Conservation (phyloP, 2,888 invertebrate species). For the Heliconius hortense region DNA sequence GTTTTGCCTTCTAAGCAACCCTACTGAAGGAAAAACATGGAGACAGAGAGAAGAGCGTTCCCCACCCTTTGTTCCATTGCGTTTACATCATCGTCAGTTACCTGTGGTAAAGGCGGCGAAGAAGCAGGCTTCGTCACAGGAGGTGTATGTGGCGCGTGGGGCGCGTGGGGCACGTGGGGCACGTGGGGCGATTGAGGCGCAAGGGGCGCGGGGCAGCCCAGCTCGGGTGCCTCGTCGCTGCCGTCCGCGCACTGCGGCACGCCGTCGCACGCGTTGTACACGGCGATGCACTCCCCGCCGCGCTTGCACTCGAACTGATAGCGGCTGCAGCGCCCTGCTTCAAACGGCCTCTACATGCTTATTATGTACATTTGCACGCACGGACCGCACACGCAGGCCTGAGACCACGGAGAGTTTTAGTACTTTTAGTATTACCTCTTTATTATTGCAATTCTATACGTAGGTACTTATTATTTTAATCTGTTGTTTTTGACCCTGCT, state of each 20-base stretch:
- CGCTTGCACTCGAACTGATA: conserved; percentile 94
- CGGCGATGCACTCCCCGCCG: conserved; percentile 94
- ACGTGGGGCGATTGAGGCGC: conserved; percentile 56
- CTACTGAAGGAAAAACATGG: no score
- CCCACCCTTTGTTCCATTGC: neutral
- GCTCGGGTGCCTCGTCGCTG: conserved; percentile 94
- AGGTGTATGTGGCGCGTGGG: conserved; percentile 36
- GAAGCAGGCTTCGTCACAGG: conserved; percentile 27
- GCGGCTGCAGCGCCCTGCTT: conserved; percentile 85
- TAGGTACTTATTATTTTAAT: neutral
- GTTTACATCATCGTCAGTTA: neutral
- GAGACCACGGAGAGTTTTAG: no score
- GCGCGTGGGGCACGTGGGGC: conserved; percentile 46
- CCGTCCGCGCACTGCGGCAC: conserved; percentile 95
- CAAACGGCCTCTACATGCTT: conserved; percentile 2
- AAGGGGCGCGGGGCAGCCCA: conserved; percentile 85
- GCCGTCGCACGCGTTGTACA: conserved; percentile 97
- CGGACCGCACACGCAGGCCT: no score
- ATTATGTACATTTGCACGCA: neutral
- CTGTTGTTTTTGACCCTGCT: neutral
- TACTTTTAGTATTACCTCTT: neutral
- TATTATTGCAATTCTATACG: neutral
- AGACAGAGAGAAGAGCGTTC: neutral
- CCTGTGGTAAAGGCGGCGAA: conserved; percentile 28
- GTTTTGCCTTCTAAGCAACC: neutral